Base-by-base conservation (phyloP, 1,140 invertebrate genomes). In the Bombus confusus region DNA sequence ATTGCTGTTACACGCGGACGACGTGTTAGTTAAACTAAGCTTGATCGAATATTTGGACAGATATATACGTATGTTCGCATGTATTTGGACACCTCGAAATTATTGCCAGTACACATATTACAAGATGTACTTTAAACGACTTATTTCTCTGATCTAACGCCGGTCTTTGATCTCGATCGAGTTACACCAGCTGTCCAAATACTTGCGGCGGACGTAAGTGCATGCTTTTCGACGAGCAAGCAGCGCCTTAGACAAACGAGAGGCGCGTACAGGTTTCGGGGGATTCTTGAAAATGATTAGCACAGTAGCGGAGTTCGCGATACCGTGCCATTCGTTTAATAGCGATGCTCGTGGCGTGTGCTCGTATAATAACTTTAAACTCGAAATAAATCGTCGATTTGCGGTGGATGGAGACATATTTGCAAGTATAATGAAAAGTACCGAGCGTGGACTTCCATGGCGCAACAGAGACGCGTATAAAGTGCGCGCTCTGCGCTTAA, bases 201-300 rank as follows among this genome's bases (percentile, higher is more conserved):
- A 52, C 47, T 22, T 22, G 2, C 18, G 47, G 47, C n/a, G n/a
- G 1, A 28, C n/a, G 28, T 5, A 0, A 62, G 59, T 9, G 59
- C 9, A n/a, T 13, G 22, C 1, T 62, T 62, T 10, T 62, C 59
- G 12, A n/a, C 1, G 59, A 62, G 6, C 47, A 5, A n/a, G 28
- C 59, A 62, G 15, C 31, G 6, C 64, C 8, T 18, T 22, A 6
- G 64, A 66, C 31, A 22, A 66, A 66, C 31, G 13, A 1, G 15
- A 34, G 2, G 8, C 9, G 71, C 31, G 28, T 31, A 9, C 28
- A 15, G 25, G 18, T 62, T 62, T 5, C 66, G 13, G 15, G 1
- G 47, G 74, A 88, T 91, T 92, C 86, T 78, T 76, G 83, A 89
- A 92, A 92, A 90, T 90, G 84, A 91, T 92, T 92, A 91, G 87